Percentiles rank a stretch among this genome's conserved stretches.
phyloP scores from a whole-genome alignment of 2,888 invertebrate species.

The Tanypteryx hageni region DNA sequence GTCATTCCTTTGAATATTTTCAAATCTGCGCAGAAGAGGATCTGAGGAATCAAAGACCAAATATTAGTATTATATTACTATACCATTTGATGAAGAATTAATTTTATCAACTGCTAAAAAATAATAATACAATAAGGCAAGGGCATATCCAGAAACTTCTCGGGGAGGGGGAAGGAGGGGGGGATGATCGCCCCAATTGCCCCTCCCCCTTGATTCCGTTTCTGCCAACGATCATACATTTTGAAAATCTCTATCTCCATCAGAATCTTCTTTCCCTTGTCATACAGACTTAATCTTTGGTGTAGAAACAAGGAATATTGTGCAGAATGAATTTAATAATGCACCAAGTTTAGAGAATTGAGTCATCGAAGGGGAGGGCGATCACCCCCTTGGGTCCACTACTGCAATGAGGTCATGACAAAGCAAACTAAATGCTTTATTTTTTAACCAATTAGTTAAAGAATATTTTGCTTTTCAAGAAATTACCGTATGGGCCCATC shows the following conservation, averaged over 20 bases:
- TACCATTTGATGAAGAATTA: not conserved
- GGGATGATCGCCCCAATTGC: no score
- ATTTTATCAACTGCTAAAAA: not conserved
- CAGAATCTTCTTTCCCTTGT: no score
- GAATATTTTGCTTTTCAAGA: slow-evolving; percentile 69
- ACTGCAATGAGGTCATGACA: not conserved
- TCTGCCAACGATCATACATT: no score
- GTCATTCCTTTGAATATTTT: slow-evolving; percentile 80
- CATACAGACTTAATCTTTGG: no score
- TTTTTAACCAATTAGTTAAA: not conserved
- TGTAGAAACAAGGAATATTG: no score
- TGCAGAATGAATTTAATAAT: no score
- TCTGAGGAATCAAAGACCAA: slow-evolving; percentile 77
- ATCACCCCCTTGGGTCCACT: not conserved
- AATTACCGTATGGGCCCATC: slow-evolving; percentile 96
- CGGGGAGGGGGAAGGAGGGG: not conserved
- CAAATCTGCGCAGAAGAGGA: slow-evolving; percentile 88
- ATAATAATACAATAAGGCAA: not conserved
- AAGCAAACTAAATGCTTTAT: not conserved
- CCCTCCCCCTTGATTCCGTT: no score
- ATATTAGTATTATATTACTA: not conserved
- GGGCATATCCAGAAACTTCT: not conserved
- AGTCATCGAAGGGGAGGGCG: not conserved
- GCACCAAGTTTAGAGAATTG: no score
- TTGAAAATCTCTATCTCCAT: no score